Evolutionary conservation across 2,113 vertebrate species (phyloP), one percentile per base, ranked within the genome.

Genomic region (Rhinolophus sinicus): DNA sequence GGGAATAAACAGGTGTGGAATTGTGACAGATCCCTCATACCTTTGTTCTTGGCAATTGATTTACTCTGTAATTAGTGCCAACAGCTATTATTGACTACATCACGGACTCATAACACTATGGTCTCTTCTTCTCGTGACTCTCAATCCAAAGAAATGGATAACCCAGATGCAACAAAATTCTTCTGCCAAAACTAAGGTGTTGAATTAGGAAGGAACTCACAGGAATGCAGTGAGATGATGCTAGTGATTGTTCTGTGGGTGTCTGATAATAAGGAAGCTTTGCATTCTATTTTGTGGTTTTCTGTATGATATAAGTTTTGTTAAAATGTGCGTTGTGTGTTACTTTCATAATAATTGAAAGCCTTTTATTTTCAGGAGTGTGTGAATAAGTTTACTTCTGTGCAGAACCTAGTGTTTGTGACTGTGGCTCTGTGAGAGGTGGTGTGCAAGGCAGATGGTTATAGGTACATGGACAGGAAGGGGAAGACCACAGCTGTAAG

Each of bases 31-130:
- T 81, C 19, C 35, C 22, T 69, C 14, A 28, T 33, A 44, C 64
- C 73, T 93, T 69, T 65, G 40, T 69, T 94, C 73, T 47, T 86
- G 58, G 56, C 69, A 62, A 58, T 89, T 85, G 91, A 88, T 89
- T 96, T 88, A 54, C 67, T 93, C 40, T 76, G 33, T 40, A 89
- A 58, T 78, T 86, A 95, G 16, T 73, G 81, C 56, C 88, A 26
- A 91, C 90, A 94, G n/a, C 88, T 91, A 73, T 93, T 96, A 69
- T 80, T 89, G 62, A 93, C 28, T 13, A 18, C 0, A 14, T 54
- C 2, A 2, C 50, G 38, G 84, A 19, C 64, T 80, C 26, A 35
- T 76, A 88, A 93, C 22, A 47, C 56, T 56, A 47, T 84, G 78
- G 15, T 69, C 33, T 81, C 88, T 90, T 89, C 19, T 22, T 80